phyloP scores from a whole-genome alignment of 2,797 vertebrate genomes.

The Podargus strigoides region DNA sequence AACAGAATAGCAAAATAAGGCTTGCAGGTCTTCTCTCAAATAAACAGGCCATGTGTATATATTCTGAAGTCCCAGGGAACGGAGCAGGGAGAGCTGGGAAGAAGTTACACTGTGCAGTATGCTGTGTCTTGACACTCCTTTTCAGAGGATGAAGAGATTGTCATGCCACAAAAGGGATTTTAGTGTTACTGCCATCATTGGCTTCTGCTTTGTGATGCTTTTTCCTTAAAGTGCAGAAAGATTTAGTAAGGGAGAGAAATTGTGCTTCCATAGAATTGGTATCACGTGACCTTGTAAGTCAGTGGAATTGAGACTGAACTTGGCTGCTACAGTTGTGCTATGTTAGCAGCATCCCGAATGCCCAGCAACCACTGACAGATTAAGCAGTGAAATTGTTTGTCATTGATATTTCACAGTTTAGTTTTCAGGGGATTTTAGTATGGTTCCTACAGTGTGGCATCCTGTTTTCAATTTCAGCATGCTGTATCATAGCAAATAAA shows the following conservation, averaged over 20 bases:
- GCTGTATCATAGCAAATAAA: not conserved
- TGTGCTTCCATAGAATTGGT: not conserved
- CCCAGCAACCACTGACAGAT: not conserved
- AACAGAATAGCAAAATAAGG: not conserved
- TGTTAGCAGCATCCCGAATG: not conserved
- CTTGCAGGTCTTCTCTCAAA: not conserved
- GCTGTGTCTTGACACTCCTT: not conserved
- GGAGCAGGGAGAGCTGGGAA: not conserved
- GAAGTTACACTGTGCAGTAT: accelerated
- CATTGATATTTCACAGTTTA: not conserved
- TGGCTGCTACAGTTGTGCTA: not conserved
- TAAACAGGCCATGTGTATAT: not conserved
- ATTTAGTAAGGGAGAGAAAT: not conserved
- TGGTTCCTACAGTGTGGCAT: not conserved
- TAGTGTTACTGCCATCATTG: not conserved
- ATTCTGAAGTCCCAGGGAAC: not conserved
- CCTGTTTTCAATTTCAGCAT: not conserved
- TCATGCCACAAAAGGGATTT: not conserved
- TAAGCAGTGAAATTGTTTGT: not conserved
- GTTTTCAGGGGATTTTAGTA: not conserved
- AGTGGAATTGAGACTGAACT: not conserved
- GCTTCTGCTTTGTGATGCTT: not conserved
- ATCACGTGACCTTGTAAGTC: not conserved
- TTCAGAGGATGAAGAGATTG: not conserved
- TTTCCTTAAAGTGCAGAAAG: not conserved